phyloP scores from a whole-genome alignment of 2,888 invertebrate genomes.

The Parnassius apollo region DNA sequence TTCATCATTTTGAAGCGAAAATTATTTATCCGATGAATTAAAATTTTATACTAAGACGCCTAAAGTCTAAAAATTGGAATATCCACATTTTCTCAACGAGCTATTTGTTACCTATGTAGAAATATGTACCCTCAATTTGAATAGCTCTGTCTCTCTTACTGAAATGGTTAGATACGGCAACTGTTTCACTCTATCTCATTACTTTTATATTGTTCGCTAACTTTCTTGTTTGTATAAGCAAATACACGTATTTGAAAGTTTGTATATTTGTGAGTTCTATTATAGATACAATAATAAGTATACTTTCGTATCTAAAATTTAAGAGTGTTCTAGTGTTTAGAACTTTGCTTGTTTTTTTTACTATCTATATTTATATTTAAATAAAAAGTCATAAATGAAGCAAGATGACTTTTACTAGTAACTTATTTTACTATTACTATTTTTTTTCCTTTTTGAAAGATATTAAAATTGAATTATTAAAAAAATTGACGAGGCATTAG shows the following conservation, averaged over 20 bases:
- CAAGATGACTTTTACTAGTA: no score
- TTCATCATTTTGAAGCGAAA: no score
- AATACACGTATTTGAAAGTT: constrained; percentile 81
- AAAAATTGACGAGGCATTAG: no score
- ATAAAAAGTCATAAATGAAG: no score
- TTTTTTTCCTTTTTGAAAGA: no score
- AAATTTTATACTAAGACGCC: neutral
- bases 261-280: constrained; percentile 78
- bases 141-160: constrained; percentile 67
- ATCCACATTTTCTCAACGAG: constrained; percentile 73
- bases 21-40: no score
- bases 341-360: no score
- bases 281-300: constrained; percentile 63
- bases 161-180: constrained; percentile 39
- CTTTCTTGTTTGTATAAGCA: constrained; percentile 82
- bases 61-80: constrained; percentile 41
- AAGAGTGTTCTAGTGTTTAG: neutral
- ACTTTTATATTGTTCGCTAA: constrained; percentile 82
- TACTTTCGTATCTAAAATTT: constrained; percentile 39
- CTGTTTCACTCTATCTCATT: constrained; percentile 74
- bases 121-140: constrained; percentile 81
- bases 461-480: no score
- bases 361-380: no score
- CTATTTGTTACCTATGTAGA: constrained; percentile 81
- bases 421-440: no score